Evolutionary conservation across 2,888 invertebrate genomes (phyloP), one percentile per base, ranked within the genome.

Genomic region (Phengaris alcon): DNA sequence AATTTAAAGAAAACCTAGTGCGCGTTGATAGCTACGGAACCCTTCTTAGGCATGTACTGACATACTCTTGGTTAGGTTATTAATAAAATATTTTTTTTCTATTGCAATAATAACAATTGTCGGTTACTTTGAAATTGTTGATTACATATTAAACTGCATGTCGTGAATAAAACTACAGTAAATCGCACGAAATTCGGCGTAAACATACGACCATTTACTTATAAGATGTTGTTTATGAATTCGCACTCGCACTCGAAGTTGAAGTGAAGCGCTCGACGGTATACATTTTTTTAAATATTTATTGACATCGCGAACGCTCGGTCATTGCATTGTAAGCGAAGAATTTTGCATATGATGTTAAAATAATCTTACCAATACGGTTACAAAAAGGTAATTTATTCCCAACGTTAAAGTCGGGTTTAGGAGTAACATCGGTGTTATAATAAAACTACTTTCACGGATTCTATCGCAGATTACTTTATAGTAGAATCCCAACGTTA

Each of bases 261-360:
- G 73, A 55, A 22, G 22, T 48, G 68, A 77, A 48, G 74, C 35
- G 64, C 35, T 72, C 44, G 70, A 15, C 59, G 13, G 48, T 57
- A 59, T 22, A 70, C 35, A 75, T 70, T 70, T 35, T 59, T 70
- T 75, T n/a, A 59, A 70, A 75, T 75, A 75, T 57, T 46, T 59
- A 75, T 75, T 68, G 54, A 55, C 57, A 57, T 70, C 54, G 73
- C 59, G 68, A 51, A 3, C 76, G 76, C 78, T 74, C 76, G 76
- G 81, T 81, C 81, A 82, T 79, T 82, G 83, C 78, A 83, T 83
- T 78, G 77, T 78, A 82, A 84, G 82, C 82, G 51, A 6, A 6
- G 52, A 12, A 12, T 22, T 51, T 22, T 52, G 70, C 70, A 70
- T 70, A 70, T 51, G 22, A 70, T 51, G 22, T 22, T 70, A 48